These are phyloP conservation scores for Telenomus remus DNA, from an alignment of 1,140 invertebrate genomes.

Conservation along the genomic window DNA sequence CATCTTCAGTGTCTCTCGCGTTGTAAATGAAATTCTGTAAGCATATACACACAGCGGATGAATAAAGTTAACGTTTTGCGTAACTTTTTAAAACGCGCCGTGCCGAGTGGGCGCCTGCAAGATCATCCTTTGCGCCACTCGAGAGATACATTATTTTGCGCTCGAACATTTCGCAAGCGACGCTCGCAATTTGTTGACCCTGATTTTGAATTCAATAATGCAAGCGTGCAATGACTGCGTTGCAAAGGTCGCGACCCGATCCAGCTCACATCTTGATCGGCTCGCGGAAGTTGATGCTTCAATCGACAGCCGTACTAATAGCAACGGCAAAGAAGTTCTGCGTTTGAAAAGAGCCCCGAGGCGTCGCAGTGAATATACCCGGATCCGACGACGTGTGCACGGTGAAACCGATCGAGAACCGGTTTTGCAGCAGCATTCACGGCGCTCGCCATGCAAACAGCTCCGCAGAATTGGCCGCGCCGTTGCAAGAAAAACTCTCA, in stretches of 20 bases:
- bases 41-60: too few relatives aligned
- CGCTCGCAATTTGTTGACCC: background rate
- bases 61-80: too few relatives aligned
- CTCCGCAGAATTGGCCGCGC: too few relatives aligned
- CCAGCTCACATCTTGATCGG: slow-evolving; percentile 60
- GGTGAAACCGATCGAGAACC: slow-evolving; percentile 66
- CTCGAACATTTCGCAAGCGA: background rate
- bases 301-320: slow-evolving; percentile 55
- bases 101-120: too few relatives aligned
- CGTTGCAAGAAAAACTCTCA: slow-evolving; percentile 59
- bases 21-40: too few relatives aligned
- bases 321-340: slow-evolving; percentile 58
- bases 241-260: slow-evolving; percentile 57
- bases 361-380: slow-evolving; percentile 63
- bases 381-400: slow-evolving; percentile 66
- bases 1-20: slow-evolving; percentile 1
- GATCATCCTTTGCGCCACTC: too few relatives aligned
- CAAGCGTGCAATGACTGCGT: slow-evolving; percentile 39
- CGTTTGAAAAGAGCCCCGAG: slow-evolving; percentile 19
- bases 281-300: slow-evolving; percentile 67
- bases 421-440: slow-evolving; percentile 55
- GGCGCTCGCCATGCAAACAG: too few relatives aligned
- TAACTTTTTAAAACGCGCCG: too few relatives aligned
- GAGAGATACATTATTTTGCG: too few relatives aligned
- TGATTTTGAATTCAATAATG: background rate